Base-by-base conservation (phyloP, 2,797 vertebrate species). In the Bryconaethiops microstoma region DNA sequence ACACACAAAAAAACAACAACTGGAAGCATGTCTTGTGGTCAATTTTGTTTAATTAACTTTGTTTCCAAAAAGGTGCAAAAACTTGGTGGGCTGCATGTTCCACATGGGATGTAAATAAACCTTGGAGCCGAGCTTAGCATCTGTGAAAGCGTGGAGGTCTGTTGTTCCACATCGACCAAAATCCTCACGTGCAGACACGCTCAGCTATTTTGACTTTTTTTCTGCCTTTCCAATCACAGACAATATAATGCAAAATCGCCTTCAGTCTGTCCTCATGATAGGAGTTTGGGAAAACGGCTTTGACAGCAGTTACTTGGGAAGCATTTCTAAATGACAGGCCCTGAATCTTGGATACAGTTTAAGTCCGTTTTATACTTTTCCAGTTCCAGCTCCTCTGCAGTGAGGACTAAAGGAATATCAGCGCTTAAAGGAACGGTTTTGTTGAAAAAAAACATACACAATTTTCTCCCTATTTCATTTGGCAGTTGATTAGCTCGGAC, bases 21-120 rank as follows among this genome's bases (percentile, higher is more conserved):
- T 76, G 70, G 42, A 77, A 81, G 59, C 76, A 55, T 74, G 48
- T 63, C 82, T 81, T 10, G 13, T 54, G 59, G 78, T 83, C 83
- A 69, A 80, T 83, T 81, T 63, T 80, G 57, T 81, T 74, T 84
- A 80, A 84, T 87, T 86, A 83, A 85, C 80, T 77, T 80, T 68
- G 62, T 80, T 81, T 84, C 69, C 75, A 82, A 80, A 83, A 78
- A 77, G 60, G 76, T 86, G 73, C 80, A 75, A 72, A 81, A 84
- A 77, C 72, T 76, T 80, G 48, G n/a, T 78, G 77, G 63, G 65
- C 75, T 69, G 74, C 48, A 40, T 68, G 67, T 68, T 78, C 78
- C 78, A 76, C 68, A 72, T 72, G 75, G 77, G 84, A 84, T 50
- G 59, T 75, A 78, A 87, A 77, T 77, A 84, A 83, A 74, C 42